Percentiles rank a stretch among this genome's conserved stretches.
These are phyloP conservation scores for Rhinoptilus africanus DNA, from an alignment of 2,113 vertebrate species.

Conservation along the genomic window DNA sequence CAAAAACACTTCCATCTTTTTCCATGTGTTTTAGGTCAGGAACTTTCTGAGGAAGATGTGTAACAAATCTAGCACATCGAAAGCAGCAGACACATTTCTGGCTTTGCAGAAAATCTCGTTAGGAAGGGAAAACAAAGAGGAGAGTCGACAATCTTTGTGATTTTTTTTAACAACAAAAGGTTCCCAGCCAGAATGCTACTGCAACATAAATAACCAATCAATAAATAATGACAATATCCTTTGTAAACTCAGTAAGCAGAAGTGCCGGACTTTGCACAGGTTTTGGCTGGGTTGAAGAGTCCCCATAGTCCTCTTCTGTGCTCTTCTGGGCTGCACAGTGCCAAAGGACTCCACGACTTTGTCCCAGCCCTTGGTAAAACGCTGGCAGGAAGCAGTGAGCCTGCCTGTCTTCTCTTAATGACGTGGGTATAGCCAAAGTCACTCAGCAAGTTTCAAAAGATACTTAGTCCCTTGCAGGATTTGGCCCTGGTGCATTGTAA, in stretches of 20 bases:
- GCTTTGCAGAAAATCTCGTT: background rate
- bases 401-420: background rate
- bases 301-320: background rate
- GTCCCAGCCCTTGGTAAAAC: background rate
- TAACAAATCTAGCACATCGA: background rate
- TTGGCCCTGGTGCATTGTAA: background rate
- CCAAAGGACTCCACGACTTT: constrained; percentile 28
- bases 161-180: background rate
- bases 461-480: background rate
- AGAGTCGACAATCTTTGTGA: background rate
- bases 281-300: background rate
- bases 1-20: constrained; percentile 54
- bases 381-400: background rate
- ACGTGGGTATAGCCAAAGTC: background rate
- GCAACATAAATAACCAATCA: background rate
- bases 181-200: background rate
- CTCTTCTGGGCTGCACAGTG: background rate
- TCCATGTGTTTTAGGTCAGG: constrained; percentile 35
- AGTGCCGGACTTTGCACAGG: background rate
- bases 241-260: background rate
- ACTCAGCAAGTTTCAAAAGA: background rate
- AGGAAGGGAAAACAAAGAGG: background rate
- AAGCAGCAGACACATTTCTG: background rate
- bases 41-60: constrained; percentile 28
- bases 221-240: background rate